These are phyloP conservation scores for Enteromius viviparus DNA, from an alignment of 2,797 vertebrate genomes.

Conservation along the genomic window DNA sequence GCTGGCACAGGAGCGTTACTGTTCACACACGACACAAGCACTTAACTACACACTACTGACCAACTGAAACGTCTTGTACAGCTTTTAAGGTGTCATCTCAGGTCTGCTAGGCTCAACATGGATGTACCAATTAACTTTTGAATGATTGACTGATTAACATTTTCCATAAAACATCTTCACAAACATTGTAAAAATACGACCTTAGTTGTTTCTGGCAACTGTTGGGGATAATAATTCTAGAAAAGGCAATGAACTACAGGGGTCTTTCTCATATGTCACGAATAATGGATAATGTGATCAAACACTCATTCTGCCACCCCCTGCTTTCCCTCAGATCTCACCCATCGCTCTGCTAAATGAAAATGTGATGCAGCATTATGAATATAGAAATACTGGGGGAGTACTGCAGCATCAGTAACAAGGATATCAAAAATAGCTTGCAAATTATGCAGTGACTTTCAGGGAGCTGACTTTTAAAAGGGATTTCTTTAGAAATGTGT, in stretches of 20 bases:
- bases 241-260: neutral
- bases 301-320: neutral
- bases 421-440: neutral
- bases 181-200: neutral
- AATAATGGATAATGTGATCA: slow-evolving; percentile 9
- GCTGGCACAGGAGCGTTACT: slow-evolving; percentile 64
- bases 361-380: slow-evolving; percentile 39
- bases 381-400: slow-evolving; percentile 5
- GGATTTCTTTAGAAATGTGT: neutral
- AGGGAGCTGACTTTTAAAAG: neutral
- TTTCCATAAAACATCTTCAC: neutral
- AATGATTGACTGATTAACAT: neutral
- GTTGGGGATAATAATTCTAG: neutral
- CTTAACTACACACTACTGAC: neutral
- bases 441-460: neutral
- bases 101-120: neutral
- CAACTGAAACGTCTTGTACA: neutral
- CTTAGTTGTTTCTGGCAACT: neutral
- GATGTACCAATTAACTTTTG: neutral
- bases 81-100: neutral
- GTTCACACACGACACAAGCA: neutral
- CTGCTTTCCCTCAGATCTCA: neutral
- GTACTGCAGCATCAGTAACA: neutral
- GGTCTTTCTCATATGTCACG: neutral
- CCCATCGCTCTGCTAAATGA: slow-evolving; percentile 14